phyloP scores from a whole-genome alignment of 2,797 vertebrate genomes.

The Jordanella pulchra region DNA sequence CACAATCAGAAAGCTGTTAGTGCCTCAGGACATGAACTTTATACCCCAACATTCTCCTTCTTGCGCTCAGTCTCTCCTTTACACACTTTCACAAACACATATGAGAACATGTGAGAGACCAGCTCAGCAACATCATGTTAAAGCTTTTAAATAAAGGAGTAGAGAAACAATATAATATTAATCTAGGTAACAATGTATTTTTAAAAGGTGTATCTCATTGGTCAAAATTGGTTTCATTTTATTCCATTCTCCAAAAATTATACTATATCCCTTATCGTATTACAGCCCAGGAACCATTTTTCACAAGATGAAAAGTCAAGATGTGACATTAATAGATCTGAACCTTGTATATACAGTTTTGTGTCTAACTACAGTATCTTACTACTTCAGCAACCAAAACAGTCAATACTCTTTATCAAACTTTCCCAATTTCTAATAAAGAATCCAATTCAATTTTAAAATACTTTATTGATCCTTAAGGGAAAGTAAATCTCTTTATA shows the following conservation, averaged over 20 bases:
- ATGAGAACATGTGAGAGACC: not conserved
- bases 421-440: not conserved
- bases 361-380: not conserved
- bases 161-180: not conserved
- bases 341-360: not conserved
- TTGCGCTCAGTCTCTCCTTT: constrained; percentile 7
- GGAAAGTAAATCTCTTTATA: no score
- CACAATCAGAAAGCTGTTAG: constrained; percentile 67
- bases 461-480: no score
- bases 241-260: not conserved
- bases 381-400: not conserved
- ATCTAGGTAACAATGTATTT: not conserved
- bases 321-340: not conserved
- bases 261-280: not conserved
- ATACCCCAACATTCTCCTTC: constrained; percentile 39
- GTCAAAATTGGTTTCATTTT: not conserved
- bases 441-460: no score
- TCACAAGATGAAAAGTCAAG: no score
- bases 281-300: no score
- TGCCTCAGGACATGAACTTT: constrained; percentile 66
- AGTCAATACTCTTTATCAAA: not conserved
- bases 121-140: constrained; percentile 3
- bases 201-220: not conserved
- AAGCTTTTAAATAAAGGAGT: not conserved
- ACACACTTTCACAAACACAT: constrained; percentile 5